phyloP scores from a whole-genome alignment of 2,113 vertebrate species.

The Chionomys nivalis region DNA sequence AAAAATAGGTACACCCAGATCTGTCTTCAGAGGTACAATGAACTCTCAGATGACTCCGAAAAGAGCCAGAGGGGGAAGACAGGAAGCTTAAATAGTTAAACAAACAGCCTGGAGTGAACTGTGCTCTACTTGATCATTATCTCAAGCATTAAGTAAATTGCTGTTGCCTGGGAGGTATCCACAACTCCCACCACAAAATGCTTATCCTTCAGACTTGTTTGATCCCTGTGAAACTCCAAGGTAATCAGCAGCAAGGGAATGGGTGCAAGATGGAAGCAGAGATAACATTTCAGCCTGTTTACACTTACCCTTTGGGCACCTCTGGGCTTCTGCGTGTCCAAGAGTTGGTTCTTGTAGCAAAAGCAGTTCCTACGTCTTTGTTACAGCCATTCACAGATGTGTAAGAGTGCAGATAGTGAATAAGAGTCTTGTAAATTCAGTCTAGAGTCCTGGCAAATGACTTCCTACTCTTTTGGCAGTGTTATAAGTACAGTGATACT shows the following conservation, averaged over 20 bases:
- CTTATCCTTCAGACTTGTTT: background rate
- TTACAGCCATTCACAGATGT: background rate
- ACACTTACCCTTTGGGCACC: background rate
- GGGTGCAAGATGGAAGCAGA: background rate
- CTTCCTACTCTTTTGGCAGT: background rate
- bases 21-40: background rate
- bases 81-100: background rate
- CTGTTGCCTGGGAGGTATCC: background rate
- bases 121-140: background rate
- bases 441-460: conserved; percentile 2
- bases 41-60: background rate
- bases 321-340: background rate
- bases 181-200: background rate
- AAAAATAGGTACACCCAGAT: background rate
- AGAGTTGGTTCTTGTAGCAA: background rate
- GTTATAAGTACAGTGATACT: background rate
- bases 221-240: background rate
- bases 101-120: background rate
- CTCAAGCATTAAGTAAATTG: background rate
- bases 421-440: background rate
- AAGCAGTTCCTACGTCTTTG: background rate
- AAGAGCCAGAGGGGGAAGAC: background rate
- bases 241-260: background rate
- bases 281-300: background rate
- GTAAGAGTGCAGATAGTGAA: background rate